Evolutionary conservation across 1,140 invertebrate species (phyloP).

Genomic region (Meloidogyne exigua): DNA sequence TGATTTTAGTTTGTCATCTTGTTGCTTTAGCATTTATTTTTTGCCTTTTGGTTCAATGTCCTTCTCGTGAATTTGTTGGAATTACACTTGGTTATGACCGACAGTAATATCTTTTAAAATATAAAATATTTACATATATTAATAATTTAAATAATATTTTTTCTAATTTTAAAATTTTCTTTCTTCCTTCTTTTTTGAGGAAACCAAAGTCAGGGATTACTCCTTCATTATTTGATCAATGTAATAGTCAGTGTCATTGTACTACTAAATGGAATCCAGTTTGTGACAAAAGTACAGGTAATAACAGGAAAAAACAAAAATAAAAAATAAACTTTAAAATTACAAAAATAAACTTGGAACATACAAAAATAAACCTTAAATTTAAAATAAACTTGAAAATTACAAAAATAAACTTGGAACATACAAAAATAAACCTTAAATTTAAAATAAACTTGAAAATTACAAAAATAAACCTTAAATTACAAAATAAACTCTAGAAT

Average conservation of each 20-base stretch:
- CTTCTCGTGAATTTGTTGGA: slow-evolving; percentile 59
- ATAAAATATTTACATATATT: background rate
- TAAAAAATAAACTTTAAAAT: too few relatives aligned
- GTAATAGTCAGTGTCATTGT: slow-evolving; percentile 22
- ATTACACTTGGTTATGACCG: slow-evolving; percentile 58
- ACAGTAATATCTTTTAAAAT: slow-evolving; percentile 38
- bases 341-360: too few relatives aligned
- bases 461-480: too few relatives aligned
- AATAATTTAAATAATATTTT: background rate
- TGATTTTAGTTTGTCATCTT: slow-evolving; percentile 62
- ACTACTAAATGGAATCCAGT: slow-evolving; percentile 11
- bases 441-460: too few relatives aligned
- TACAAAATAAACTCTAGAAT: too few relatives aligned
- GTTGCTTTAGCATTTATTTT: slow-evolving; percentile 53
- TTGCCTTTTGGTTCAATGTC: slow-evolving; percentile 60
- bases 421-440: too few relatives aligned
- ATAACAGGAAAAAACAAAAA: background rate
- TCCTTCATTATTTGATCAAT: background rate
- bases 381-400: too few relatives aligned
- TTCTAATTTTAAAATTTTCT: background rate
- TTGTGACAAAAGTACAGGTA: slow-evolving; percentile 20
- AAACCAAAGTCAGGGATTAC: background rate
- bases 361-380: too few relatives aligned
- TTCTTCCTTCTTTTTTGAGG: background rate
- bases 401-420: too few relatives aligned